A percentile compares a stretch with the other conserved stretches of the same genome.
These are phyloP conservation scores for Leucophenga montana DNA, from an alignment of 2,888 invertebrate genomes.

Conservation along the genomic window DNA sequence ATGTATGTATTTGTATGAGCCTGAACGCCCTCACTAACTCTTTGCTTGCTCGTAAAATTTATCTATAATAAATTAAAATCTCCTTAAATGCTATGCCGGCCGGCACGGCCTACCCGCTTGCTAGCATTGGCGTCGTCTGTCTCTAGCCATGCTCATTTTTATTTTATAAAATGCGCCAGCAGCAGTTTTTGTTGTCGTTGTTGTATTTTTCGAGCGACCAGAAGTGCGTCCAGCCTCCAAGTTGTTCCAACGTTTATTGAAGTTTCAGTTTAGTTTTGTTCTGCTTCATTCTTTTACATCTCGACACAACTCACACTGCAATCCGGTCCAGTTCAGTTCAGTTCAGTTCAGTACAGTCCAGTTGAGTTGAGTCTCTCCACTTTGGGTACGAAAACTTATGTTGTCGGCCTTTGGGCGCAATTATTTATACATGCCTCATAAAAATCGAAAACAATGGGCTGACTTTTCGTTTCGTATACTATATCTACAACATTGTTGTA, in stretches of 20 bases:
- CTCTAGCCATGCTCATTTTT: conserved; percentile 25
- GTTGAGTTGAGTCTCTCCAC: conserved; percentile 38
- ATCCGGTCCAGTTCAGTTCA: conserved; percentile 49
- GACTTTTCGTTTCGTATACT: conserved; percentile 18
- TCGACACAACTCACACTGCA: conserved; percentile 31
- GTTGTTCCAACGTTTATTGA: too few relatives aligned
- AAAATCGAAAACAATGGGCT: conserved; percentile 66
- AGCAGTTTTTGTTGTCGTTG: conserved; percentile 42
- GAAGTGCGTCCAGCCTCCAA: too few relatives aligned
- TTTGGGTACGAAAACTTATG: conserved; percentile 64
- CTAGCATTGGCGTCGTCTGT: too few relatives aligned
- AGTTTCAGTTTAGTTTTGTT: neutral
- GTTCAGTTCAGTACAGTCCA: conserved; percentile 53
- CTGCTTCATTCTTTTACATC: conserved; percentile 7
- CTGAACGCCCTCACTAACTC: neutral
- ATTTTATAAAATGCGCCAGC: conserved; percentile 53
- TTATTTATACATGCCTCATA: conserved; percentile 71
- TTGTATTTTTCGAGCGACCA: neutral
- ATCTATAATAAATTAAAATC: conserved; percentile 71
- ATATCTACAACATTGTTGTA: too few relatives aligned
- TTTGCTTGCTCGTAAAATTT: conserved; percentile 49
- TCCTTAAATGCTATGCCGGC: conserved; percentile 66
- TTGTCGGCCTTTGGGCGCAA: conserved; percentile 70
- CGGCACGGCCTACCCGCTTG: neutral
- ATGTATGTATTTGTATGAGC: neutral